These are phyloP conservation scores for Pseudolaguvia tuberculata DNA, from an alignment of 2,113 vertebrate genomes.

Conservation along the genomic window DNA sequence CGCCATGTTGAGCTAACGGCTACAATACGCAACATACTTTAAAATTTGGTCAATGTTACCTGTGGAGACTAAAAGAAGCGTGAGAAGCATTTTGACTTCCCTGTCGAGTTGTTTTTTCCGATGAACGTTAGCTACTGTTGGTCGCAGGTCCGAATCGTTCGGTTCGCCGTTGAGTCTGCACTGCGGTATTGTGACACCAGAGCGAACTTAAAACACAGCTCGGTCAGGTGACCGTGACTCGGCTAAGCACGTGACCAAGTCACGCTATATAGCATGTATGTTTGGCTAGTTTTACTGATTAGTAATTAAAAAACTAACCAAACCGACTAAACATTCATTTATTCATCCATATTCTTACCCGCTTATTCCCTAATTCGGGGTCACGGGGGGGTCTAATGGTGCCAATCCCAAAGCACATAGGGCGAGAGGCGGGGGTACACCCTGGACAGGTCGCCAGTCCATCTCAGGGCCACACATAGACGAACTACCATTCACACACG, in stretches of 20 bases:
- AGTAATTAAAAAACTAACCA: background rate
- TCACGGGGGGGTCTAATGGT: no score
- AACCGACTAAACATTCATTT: background rate
- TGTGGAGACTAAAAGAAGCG: conserved; percentile 66
- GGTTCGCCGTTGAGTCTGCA: accelerated
- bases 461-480: no score
- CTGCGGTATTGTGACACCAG: conserved; percentile 36
- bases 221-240: conserved; percentile 65
- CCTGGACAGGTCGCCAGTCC: no score
- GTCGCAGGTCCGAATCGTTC: accelerated
- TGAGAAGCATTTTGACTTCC: conserved; percentile 62
- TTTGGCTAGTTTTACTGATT: background rate
- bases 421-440: no score
- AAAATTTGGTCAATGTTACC: conserved; percentile 54
- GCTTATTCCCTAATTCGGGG: no score
- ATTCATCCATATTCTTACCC: background rate
- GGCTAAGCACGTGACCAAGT: background rate
- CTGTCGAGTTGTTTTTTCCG: background rate
- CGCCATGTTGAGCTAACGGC: background rate
- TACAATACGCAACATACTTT: background rate
- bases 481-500: no score
- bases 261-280: no score
- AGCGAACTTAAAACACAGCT: conserved; percentile 45
- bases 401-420: no score
- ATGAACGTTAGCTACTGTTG: no score